Evolutionary conservation across 37 sponge, comb jelly and placozoan species (phyloP).

Genomic region (Spongia lamella): DNA sequence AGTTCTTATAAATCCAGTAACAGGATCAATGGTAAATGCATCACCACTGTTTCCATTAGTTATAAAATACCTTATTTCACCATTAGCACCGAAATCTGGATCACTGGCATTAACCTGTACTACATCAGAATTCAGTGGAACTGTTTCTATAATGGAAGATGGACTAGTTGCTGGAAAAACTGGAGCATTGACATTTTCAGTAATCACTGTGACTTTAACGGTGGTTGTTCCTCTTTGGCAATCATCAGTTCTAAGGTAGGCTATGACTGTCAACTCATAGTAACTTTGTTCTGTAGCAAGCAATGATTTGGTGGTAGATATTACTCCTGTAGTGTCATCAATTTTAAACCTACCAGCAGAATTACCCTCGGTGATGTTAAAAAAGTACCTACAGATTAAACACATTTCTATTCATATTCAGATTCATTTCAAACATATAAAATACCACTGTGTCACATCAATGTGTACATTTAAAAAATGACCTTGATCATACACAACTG

Average conservation of each 20-base stretch:
- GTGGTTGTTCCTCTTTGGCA: constrained; percentile 58
- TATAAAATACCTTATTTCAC: constrained; percentile 43
- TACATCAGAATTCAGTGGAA: constrained; percentile 34
- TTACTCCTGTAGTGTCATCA: constrained; percentile 29
- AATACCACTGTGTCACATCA: too few relatives aligned
- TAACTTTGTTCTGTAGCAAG: neutral
- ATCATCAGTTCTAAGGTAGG: constrained; percentile 51
- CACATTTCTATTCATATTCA: too few relatives aligned
- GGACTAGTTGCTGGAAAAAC: constrained; percentile 22
- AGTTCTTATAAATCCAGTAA: constrained; percentile 44
- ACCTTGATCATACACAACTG: too few relatives aligned
- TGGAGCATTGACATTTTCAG: constrained; percentile 19
- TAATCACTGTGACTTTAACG: constrained; percentile 36
- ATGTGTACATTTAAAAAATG: too few relatives aligned
- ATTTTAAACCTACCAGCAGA: constrained; percentile 41
- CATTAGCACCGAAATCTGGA: constrained; percentile 24
- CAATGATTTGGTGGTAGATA: constrained; percentile 25
- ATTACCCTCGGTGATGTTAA: constrained; percentile 59
- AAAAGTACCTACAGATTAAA: constrained; percentile 48
- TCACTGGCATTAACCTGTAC: constrained; percentile 35
- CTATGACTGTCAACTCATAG: constrained; percentile 58
- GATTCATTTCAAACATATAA: too few relatives aligned
- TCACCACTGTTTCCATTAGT: constrained; percentile 38
- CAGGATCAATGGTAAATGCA: constrained; percentile 54
- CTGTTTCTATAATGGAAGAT: constrained; percentile 50